phyloP scores from a whole-genome alignment of 1,140 invertebrate species.

The Chelonus insularis region DNA sequence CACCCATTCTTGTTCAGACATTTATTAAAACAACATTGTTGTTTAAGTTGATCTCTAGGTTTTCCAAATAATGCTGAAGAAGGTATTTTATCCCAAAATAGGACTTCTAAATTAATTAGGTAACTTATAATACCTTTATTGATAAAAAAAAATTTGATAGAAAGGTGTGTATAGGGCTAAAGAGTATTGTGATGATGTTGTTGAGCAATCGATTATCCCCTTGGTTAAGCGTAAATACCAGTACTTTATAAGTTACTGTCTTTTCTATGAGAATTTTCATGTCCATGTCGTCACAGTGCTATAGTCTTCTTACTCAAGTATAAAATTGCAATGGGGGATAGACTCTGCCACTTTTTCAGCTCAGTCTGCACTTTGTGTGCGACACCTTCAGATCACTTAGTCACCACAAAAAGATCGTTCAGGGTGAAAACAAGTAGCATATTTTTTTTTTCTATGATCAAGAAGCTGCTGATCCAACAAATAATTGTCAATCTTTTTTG shows the following conservation, averaged over 20 bases:
- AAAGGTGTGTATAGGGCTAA: neutral
- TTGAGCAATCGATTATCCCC: slow-evolving; percentile 34
- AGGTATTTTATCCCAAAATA: too few species aligned
- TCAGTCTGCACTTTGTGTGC: slow-evolving; percentile 24
- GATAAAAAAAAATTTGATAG: too few species aligned
- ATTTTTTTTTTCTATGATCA: slow-evolving; percentile 8
- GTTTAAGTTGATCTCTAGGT: too few species aligned
- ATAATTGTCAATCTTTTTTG: too few species aligned
- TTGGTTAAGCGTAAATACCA: slow-evolving; percentile 28
- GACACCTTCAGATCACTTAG: slow-evolving; percentile 4
- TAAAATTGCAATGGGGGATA: slow-evolving; percentile 28
- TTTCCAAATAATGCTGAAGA: too few species aligned
- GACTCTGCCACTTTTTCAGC: neutral
- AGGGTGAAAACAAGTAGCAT: slow-evolving; percentile 15
- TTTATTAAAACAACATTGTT: too few species aligned
- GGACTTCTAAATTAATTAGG: too few species aligned
- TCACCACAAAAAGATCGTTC: slow-evolving; percentile 7
- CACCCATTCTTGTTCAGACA: too few species aligned
- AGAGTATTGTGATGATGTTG: slow-evolving; percentile 8
- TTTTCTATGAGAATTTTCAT: slow-evolving; percentile 6
- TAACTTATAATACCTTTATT: too few species aligned
- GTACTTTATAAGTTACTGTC: slow-evolving; percentile 19
- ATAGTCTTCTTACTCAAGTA: slow-evolving; percentile 27
- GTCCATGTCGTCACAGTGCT: neutral
- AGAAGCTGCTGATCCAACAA: too few species aligned